phyloP scores from a whole-genome alignment of 2,113 vertebrate species.

The Tupaia tana region DNA sequence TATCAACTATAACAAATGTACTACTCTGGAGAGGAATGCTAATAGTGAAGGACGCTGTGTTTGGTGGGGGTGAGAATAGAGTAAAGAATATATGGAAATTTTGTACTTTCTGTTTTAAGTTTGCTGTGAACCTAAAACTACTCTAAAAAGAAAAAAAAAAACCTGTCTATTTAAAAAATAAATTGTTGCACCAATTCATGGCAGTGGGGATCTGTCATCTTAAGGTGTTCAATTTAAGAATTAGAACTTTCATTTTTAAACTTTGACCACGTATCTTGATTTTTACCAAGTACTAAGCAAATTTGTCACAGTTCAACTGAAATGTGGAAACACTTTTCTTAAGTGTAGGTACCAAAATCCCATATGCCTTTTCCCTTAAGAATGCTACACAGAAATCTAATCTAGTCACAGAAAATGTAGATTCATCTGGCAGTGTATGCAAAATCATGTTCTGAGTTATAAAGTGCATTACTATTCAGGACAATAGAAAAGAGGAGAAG shows the following conservation, averaged over 20 bases:
- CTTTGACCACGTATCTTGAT: not conserved
- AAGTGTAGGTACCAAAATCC: not conserved
- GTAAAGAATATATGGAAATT: not conserved
- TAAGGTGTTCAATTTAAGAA: not conserved
- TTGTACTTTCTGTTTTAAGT: not conserved
- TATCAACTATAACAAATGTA: not conserved
- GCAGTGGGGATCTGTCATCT: not conserved
- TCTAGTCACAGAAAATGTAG: not conserved
- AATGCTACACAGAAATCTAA: not conserved
- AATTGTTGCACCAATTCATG: not conserved
- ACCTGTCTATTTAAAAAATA: not conserved
- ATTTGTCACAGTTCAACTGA: constrained; percentile 4
- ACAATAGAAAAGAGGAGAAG: not conserved
- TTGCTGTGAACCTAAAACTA: not conserved
- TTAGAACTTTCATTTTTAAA: constrained; percentile 22
- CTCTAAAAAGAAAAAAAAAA: not conserved
- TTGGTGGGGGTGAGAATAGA: too few relatives aligned
- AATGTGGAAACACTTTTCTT: not conserved
- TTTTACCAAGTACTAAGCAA: not conserved
- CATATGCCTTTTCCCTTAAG: not conserved
- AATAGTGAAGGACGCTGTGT: fast-evolving
- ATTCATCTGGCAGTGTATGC: not conserved
- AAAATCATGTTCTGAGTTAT: constrained; percentile 4
- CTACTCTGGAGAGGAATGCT: not conserved
- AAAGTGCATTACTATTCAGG: not conserved